phyloP scores from a whole-genome alignment of 2,113 vertebrate genomes.

The Tyrannus savana region DNA sequence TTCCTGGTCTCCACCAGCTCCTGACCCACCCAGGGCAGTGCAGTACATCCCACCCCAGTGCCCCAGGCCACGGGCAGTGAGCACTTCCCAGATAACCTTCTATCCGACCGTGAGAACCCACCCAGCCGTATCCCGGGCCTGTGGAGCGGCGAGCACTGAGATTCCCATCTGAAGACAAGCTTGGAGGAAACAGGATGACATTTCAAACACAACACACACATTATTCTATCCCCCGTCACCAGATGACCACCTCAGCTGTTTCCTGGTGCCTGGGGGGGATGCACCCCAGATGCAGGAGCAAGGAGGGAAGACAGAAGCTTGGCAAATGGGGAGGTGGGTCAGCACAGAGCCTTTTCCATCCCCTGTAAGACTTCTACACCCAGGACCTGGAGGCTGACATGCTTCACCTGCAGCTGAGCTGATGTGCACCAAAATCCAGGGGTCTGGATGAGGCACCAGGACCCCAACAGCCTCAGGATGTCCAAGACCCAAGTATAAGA shows the following conservation, averaged over 20 bases:
- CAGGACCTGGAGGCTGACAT: background rate
- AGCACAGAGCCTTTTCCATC: background rate
- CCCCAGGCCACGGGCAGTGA: background rate
- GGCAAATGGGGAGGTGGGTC: background rate
- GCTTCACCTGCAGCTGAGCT: background rate
- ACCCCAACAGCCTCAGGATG: background rate
- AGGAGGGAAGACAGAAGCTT: background rate
- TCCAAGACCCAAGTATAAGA: background rate
- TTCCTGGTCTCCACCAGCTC: background rate
- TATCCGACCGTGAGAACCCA: background rate
- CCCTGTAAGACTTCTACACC: background rate
- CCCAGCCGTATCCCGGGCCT: background rate
- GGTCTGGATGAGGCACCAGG: background rate
- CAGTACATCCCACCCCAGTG: background rate
- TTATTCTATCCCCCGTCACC: background rate
- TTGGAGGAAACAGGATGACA: background rate
- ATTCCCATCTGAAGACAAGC: background rate
- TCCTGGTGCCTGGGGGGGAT: background rate
- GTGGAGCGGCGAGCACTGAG: fast-evolving
- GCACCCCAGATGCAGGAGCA: background rate
- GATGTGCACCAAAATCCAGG: background rate
- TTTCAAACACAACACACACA: background rate
- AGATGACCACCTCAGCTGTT: background rate
- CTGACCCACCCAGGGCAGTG: fast-evolving
- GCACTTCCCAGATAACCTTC: background rate